phyloP scores from a whole-genome alignment of 2,888 invertebrate genomes.

The Xanthorhoe spadicearia region DNA sequence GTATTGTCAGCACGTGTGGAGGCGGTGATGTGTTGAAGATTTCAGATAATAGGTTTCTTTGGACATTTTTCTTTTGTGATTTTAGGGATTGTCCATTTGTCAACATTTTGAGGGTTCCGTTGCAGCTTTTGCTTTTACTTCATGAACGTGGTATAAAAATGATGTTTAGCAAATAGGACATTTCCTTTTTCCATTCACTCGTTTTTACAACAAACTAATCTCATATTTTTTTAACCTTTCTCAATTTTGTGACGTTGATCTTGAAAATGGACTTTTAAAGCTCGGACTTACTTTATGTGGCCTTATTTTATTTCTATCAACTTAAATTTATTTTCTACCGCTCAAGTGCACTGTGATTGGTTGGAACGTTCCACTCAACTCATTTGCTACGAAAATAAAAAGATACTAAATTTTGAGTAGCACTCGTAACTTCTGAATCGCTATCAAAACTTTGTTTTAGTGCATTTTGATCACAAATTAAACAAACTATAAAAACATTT shows the following conservation, averaged over 20 bases:
- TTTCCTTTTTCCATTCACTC: not conserved
- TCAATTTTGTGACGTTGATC: not conserved
- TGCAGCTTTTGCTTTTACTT: not conserved
- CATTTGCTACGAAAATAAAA: no score
- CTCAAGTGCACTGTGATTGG: no score
- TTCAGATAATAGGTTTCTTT: conserved; percentile 34
- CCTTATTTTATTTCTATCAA: not conserved
- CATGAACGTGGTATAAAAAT: not conserved
- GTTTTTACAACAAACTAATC: not conserved
- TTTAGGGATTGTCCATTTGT: conserved; percentile 24
- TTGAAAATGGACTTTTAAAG: not conserved
- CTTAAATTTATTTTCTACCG: no score
- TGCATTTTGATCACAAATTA: no score
- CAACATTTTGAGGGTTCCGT: conserved; percentile 7
- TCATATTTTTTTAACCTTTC: not conserved
- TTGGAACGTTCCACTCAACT: no score
- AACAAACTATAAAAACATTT: no score
- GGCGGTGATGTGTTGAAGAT: conserved; percentile 39
- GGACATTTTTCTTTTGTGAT: conserved; percentile 29
- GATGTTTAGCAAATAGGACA: no score
- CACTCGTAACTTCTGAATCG: no score
- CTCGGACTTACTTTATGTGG: not conserved
- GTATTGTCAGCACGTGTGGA: conserved; percentile 47
- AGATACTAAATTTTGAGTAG: no score
- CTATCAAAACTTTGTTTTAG: no score